Percentiles rank a stretch among this genome's conserved stretches.
phyloP scores from a whole-genome alignment of 1,140 invertebrate genomes.

The Calliopsis andreniformis region DNA sequence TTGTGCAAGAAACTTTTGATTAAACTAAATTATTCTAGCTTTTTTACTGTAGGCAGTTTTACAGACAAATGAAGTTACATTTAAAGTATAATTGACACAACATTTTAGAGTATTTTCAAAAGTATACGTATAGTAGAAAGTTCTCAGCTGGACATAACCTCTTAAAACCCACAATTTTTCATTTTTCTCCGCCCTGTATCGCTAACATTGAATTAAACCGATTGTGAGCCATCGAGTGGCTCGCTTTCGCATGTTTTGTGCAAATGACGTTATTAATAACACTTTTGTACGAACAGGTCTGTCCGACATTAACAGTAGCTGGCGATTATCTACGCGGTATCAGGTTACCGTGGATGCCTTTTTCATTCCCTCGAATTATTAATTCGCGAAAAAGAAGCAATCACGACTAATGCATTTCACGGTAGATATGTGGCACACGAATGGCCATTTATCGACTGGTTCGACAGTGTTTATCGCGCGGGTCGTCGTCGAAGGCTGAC shows the following conservation, averaged over 20 bases:
- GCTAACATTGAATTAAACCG: not conserved
- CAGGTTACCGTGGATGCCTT: not conserved
- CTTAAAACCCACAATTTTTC: too few species aligned
- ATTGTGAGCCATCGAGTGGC: not conserved
- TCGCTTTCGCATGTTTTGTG: not conserved
- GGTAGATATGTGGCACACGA: not conserved
- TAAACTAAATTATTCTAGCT: too few species aligned
- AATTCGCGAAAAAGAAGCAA: not conserved
- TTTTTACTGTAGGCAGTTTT: too few species aligned
- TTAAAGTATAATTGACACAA: too few species aligned
- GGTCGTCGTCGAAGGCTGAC: not conserved
- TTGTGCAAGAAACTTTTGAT: too few species aligned
- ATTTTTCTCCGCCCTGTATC: too few species aligned
- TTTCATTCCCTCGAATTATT: not conserved
- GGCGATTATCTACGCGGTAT: not conserved
- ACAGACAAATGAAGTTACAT: too few species aligned
- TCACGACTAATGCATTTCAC: constrained; percentile 20
- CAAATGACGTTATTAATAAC: not conserved
- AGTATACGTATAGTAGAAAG: too few species aligned
- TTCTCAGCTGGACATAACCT: too few species aligned
- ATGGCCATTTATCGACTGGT: not conserved
- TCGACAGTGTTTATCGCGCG: not conserved
- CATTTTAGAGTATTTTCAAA: too few species aligned
- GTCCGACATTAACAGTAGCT: not conserved
- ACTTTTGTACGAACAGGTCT: not conserved